These are phyloP conservation scores for Punctoribates punctum DNA, from an alignment of 2,888 invertebrate species.

Conservation along the genomic window DNA sequence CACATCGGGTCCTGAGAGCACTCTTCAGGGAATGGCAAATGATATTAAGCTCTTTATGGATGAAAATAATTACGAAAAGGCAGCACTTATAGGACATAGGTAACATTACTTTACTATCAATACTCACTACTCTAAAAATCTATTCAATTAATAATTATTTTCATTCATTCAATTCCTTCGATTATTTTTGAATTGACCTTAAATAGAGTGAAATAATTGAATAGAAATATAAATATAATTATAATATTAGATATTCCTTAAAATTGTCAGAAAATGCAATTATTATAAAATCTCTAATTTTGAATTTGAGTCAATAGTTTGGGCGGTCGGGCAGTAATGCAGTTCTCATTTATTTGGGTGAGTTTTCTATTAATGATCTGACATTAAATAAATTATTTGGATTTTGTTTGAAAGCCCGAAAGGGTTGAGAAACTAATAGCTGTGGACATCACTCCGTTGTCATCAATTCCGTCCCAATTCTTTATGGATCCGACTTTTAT, in stretches of 20 bases:
- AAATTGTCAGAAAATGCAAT: too few relatives aligned
- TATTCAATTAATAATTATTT: neutral
- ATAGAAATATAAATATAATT: too few relatives aligned
- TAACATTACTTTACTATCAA: neutral
- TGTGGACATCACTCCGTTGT: conserved; percentile 67
- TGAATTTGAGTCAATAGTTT: conserved; percentile 59
- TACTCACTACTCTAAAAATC: neutral
- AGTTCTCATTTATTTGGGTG: conserved; percentile 62
- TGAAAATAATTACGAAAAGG: conserved; percentile 62
- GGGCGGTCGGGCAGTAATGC: conserved; percentile 91
- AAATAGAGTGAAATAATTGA: too few relatives aligned
- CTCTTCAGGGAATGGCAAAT: conserved; percentile 62
- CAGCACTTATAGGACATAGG: conserved; percentile 75
- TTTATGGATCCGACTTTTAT: conserved; percentile 28
- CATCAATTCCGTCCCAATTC: conserved; percentile 47
- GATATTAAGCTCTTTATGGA: conserved; percentile 68
- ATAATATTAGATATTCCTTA: too few relatives aligned
- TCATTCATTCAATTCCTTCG: too few relatives aligned
- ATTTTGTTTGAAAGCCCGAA: conserved; percentile 44
- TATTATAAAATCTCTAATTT: neutral
- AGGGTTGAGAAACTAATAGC: conserved; percentile 65
- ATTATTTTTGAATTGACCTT: too few relatives aligned
- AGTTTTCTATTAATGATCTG: neutral
- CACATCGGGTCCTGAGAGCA: conserved; percentile 66
- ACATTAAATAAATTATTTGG: too few relatives aligned